Percentiles rank a stretch among this genome's conserved stretches.
Evolutionary conservation across 1,140 invertebrate genomes (phyloP).

Genomic region (Drosophila murphyi): DNA sequence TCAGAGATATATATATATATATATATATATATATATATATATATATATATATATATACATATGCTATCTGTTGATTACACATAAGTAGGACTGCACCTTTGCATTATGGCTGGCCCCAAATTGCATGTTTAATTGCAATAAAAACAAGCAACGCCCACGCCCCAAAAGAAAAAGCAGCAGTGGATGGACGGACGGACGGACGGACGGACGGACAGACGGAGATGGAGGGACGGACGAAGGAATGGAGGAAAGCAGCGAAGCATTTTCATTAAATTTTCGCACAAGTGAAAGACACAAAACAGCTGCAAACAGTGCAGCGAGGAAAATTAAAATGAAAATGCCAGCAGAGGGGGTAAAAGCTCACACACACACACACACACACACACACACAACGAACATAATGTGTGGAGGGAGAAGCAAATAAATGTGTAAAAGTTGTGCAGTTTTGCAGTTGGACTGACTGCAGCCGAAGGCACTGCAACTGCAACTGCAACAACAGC

Average conservation of each 20-base stretch:
- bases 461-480: background rate
- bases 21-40: slow-evolving; percentile 6
- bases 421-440: slow-evolving; percentile 4
- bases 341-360: slow-evolving; percentile 15
- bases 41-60: slow-evolving; percentile 12
- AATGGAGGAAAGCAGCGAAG: slow-evolving; percentile 35
- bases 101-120: slow-evolving; percentile 74
- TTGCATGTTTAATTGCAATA: slow-evolving; percentile 81
- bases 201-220: too few relatives aligned
- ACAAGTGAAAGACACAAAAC: slow-evolving; percentile 74
- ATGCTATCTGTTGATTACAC: slow-evolving; percentile 18
- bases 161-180: slow-evolving; percentile 30
- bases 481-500: background rate
- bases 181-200: slow-evolving; percentile 10
- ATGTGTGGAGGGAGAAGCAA: background rate
- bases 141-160: slow-evolving; percentile 64
- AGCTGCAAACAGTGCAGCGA: slow-evolving; percentile 51
- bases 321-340: slow-evolving; percentile 57
- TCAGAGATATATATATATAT: background rate
- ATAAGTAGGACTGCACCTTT: slow-evolving; percentile 60
- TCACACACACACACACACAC: background rate
- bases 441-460: slow-evolving; percentile 5
- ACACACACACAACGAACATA: background rate
- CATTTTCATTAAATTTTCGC: slow-evolving; percentile 73
- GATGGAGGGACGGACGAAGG: slow-evolving; percentile 28